These are phyloP conservation scores for Lagria hirta DNA, from an alignment of 2,888 invertebrate species.

Conservation along the genomic window DNA sequence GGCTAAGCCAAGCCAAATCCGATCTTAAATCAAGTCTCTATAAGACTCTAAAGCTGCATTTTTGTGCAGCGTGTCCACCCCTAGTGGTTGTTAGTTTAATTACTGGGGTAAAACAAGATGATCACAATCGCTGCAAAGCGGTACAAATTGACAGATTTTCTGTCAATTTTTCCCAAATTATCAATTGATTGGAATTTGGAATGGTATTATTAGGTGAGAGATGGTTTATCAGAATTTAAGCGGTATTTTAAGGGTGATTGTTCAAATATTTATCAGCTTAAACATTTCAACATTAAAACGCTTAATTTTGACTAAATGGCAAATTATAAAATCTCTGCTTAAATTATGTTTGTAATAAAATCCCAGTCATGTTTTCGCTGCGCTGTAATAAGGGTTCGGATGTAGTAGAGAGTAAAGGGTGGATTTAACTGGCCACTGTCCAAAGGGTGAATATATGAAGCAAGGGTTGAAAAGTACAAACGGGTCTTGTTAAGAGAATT, in stretches of 20 bases:
- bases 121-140: constrained; percentile 37
- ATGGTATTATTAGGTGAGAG: too few species aligned
- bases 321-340: constrained; percentile 34
- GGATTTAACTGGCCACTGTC: constrained; percentile 53
- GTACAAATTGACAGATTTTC: too few species aligned
- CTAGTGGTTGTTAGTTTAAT: constrained; percentile 52
- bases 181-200: too few species aligned
- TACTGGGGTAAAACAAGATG: constrained; percentile 47
- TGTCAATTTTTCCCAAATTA: too few species aligned
- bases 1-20: constrained; percentile 33
- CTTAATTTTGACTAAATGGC: constrained; percentile 20
- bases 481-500: constrained; percentile 47
- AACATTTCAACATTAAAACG: too few species aligned
- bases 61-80: constrained; percentile 44
- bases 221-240: too few species aligned
- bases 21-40: constrained; percentile 45
- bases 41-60: constrained; percentile 45
- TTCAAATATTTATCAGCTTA: too few species aligned
- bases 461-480: constrained; percentile 51
- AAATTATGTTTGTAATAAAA: constrained; percentile 35
- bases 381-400: constrained; percentile 37
- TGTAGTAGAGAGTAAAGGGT: constrained; percentile 45
- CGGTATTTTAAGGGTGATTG: too few species aligned
- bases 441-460: constrained; percentile 53
- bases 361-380: constrained; percentile 23